Conservation (phyloP, 2,113 vertebrate species). For the Cyphomyrus plagiostoma region DNA sequence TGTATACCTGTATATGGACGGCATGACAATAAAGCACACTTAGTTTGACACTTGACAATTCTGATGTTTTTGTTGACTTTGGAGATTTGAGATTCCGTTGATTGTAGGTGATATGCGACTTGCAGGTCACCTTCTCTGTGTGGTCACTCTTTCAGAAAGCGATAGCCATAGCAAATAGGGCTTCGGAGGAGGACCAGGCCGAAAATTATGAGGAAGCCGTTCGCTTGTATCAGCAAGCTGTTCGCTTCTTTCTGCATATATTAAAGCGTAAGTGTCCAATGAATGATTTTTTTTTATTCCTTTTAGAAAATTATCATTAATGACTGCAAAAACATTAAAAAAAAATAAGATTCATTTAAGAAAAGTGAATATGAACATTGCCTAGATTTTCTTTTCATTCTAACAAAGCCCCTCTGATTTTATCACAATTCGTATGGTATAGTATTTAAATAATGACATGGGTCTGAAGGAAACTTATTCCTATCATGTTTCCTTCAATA, state of each 20-base stretch:
- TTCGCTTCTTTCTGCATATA: slow-evolving; percentile 89
- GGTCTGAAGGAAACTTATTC: neutral
- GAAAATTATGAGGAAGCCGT: slow-evolving; percentile 89
- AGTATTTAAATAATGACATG: neutral
- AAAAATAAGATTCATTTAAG: neutral
- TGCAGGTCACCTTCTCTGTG: neutral
- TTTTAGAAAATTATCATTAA: neutral
- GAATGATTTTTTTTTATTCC: neutral
- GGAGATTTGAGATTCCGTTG: neutral
- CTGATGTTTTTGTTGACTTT: neutral
- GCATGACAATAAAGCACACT: neutral
- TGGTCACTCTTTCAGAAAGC: slow-evolving; percentile 76
- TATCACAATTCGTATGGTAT: neutral
- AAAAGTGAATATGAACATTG: neutral
- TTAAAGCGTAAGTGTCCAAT: slow-evolving; percentile 77
- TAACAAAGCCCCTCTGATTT: neutral
- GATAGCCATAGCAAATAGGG: slow-evolving; percentile 82
- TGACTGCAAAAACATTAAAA: neutral
- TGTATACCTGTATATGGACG: neutral
- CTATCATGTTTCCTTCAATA: slow-evolving; percentile 15
- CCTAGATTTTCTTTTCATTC: neutral
- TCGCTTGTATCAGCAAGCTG: slow-evolving; percentile 81
- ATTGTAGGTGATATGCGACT: neutral
- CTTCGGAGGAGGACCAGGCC: slow-evolving; percentile 83
- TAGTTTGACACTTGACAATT: neutral